Evolutionary conservation across 2,113 vertebrate species (phyloP).

Genomic region (Dromas ardeola): DNA sequence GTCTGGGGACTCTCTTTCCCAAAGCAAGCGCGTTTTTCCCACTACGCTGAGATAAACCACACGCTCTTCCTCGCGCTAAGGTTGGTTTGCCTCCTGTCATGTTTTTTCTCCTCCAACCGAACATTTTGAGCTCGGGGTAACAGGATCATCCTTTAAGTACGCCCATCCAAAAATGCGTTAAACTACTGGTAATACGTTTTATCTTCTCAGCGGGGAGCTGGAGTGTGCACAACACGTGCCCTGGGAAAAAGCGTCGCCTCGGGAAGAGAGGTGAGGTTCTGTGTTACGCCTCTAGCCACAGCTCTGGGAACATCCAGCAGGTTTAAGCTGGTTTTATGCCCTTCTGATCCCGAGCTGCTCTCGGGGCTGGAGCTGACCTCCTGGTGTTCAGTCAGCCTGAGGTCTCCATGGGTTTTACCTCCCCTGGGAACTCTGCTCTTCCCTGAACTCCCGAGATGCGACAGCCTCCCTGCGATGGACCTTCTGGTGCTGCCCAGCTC

Average conservation of each 20-base stretch:
- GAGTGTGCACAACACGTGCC: not conserved
- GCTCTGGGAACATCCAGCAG: not conserved
- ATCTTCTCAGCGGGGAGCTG: not conserved
- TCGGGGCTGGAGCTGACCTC: not conserved
- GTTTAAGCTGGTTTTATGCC: not conserved
- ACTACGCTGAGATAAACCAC: not conserved
- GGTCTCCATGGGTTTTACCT: not conserved
- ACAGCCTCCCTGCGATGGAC: not conserved
- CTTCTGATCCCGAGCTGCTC: not conserved
- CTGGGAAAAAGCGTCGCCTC: not conserved
- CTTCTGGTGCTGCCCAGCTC: not conserved
- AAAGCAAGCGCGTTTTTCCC: not conserved
- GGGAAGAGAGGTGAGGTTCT: not conserved
- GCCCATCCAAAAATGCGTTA: not conserved
- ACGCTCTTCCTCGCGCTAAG: not conserved
- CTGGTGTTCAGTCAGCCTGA: not conserved
- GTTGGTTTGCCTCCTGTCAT: not conserved
- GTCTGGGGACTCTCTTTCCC: not conserved
- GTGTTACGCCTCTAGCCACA: not conserved
- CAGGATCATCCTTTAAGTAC: not conserved
- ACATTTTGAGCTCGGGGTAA: not conserved
- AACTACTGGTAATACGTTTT: not conserved
- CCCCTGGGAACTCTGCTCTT: not conserved
- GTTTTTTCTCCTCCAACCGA: not conserved
- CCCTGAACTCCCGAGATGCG: not conserved